These are phyloP conservation scores for Zelostemma sp. DNA, from an alignment of 1,140 invertebrate species.

Conservation along the genomic window DNA sequence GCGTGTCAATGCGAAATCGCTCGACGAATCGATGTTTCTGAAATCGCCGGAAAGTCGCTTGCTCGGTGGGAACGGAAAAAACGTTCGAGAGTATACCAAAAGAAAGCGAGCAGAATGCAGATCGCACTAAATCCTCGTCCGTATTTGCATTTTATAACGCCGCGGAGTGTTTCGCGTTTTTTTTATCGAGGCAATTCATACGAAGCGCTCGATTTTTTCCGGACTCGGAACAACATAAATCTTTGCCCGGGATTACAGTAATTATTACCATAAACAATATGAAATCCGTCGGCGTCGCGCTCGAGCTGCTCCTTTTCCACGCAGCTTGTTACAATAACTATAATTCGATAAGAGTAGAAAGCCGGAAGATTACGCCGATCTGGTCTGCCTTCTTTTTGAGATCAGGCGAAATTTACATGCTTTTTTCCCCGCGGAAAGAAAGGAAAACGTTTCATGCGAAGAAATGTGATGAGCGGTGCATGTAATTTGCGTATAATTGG, in stretches of 20 bases:
- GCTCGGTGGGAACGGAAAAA: no score
- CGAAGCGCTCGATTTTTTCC: slow-evolving; percentile 18
- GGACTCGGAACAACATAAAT: slow-evolving; percentile 9
- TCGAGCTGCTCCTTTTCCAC: slow-evolving; percentile 33
- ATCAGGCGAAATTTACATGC: no score
- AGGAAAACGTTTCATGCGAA: no score
- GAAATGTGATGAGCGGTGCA: no score
- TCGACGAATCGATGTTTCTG: no score
- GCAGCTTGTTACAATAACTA: no score
- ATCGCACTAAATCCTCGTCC: not conserved
- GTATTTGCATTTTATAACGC: slow-evolving; percentile 1
- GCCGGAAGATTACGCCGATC: slow-evolving; percentile 29
- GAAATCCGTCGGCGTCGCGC: slow-evolving; percentile 27
- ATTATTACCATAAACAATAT: slow-evolving; percentile 41
- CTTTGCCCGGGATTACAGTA: slow-evolving; percentile 9
- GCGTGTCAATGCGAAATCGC: not conserved
- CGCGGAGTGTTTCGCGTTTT: slow-evolving; percentile 20
- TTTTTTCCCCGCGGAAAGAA: no score
- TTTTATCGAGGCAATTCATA: slow-evolving; percentile 27
- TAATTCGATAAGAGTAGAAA: slow-evolving; percentile 29
- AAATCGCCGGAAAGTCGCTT: no score
- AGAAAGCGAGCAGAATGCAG: not conserved
- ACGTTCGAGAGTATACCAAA: not conserved
- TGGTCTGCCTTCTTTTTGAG: no score
- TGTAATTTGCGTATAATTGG: no score